Base-by-base conservation (phyloP, 2,888 invertebrate genomes). In the Mechanitis mazaeus region DNA sequence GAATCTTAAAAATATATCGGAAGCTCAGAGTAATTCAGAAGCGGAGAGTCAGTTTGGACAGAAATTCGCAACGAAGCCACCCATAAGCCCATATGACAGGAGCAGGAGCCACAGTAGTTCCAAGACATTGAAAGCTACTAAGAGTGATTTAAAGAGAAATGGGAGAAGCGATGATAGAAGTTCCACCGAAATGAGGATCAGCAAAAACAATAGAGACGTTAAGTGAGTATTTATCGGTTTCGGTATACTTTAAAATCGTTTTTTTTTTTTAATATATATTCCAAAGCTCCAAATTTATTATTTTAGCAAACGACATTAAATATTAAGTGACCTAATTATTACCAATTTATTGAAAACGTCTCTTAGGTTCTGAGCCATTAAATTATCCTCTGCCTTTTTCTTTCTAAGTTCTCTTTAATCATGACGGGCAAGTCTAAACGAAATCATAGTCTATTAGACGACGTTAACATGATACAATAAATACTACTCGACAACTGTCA, bases 1-100 rank as follows among this genome's bases (percentile, higher is more conserved):
- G 35, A 92, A 92, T 68, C 81, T 92, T 3, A 91, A 92, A 68
- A 92, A 92, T 64, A 92, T 92, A 60, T 90, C 92, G 0, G 92
- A 93, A 71, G 85, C 84, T 12, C 83, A 86, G 56, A 85, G 86
- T 67, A 87, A 87, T 67, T 87, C 89, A 0, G 90, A 89, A 56
- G 82, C 76, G 0, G 90, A 89, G 55, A 87, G 86, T 64, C 81
- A 85, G 50, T 72, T 87, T 60, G 80, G 81, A 58, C 77, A 81
- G 65, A 81, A 78, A 42, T 69, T 73, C 53, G 75, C 73, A 3
- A 72, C 77, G 45, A 91, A 89, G 67, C 87, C 88, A 0, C 90
- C 91, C 0, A 86, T 87, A 66, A 90, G 83, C 68, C 90, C 90
- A 0, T 85, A 88, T 54, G 89, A 89, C 31, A 72, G 79, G 33